Base-by-base conservation (phyloP, 2,888 invertebrate species). In the Furcula furcula region DNA sequence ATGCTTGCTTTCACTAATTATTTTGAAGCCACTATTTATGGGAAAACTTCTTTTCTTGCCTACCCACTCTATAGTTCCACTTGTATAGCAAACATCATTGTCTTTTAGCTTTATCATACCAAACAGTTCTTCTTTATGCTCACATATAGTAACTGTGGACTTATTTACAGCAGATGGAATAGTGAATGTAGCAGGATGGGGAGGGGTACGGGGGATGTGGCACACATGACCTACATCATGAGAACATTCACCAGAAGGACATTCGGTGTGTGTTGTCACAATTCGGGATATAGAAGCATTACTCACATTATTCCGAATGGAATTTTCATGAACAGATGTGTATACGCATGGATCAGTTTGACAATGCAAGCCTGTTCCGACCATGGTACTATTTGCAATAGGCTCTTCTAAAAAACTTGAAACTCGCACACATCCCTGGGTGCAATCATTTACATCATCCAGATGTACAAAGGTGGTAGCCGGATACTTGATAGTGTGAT, bases 41-140 rank as follows among this genome's bases (percentile, higher is more conserved):
- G 86, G 86, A 46, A 71, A 85, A 49, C 68, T 78, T 46, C 85
- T 66, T 43, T 87, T 89, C 34, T 76, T 73, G 9, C 87, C 87
- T 7, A 88, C 85, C 88, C 87, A 87, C 45, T 87, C 87, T 35
- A 88, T 86, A 4, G 77, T 81, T 2, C 87, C 88, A 58, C 81
- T 86, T 2, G 87, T 88, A 42, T 88, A 88, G 52, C 88, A 88
- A 2, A 87, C 79, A 71, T 88, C 87, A 65, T 79, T 77, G 31
- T 81, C 76, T 46, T 69, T 74, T 2, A 87, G 56, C 58, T 80
- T 84, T 34, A 88, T 79, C 82, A 88, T 79, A 12, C 88, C 88
- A 71, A 77, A 87, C 27, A 87, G 36, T 31, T 76, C 65, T 31
- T 75, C 67, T 16, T 64, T 62, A 34, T 56, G 32, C 9, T 50